Conservation (phyloP, 2,113 vertebrate genomes). For the Polypterus senegalus region DNA sequence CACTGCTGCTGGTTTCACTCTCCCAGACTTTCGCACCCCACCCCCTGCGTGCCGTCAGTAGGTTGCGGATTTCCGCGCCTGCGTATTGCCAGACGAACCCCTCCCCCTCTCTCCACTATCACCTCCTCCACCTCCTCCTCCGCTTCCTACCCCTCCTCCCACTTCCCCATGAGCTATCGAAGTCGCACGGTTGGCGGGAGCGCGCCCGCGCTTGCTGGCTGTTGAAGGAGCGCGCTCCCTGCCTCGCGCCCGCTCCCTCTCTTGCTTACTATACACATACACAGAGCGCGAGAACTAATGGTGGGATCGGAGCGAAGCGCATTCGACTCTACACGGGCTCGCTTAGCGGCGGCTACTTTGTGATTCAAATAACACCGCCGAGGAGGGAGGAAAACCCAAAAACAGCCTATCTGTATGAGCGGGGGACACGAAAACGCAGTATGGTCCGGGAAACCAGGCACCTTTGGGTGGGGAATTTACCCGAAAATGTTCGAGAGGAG, state of each 20-base stretch:
- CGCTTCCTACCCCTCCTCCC: constrained; percentile 31
- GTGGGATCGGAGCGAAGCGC: constrained; percentile 41
- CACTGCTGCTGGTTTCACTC: constrained; percentile 5
- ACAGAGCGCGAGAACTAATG: constrained; percentile 39
- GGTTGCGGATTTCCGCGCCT: constrained; percentile 35
- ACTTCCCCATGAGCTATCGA: constrained; percentile 46
- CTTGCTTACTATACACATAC: constrained; percentile 41
- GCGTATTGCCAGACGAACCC: constrained; percentile 38
- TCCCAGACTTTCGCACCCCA: constrained; percentile 11
- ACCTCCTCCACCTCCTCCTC: constrained; percentile 47
- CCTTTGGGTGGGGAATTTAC: constrained; percentile 98
- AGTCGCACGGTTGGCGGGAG: constrained; percentile 56
- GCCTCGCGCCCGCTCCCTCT: constrained; percentile 39
- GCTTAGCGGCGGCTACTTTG: constrained; percentile 26
- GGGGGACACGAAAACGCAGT: constrained; percentile 62
- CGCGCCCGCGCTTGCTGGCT: constrained; percentile 49
- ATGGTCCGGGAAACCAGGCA: constrained; percentile 99
- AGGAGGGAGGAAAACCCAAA: constrained; percentile 38
- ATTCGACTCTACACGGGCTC: constrained; percentile 32
- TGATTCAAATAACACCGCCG: constrained; percentile 33
- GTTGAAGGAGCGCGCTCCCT: constrained; percentile 51
- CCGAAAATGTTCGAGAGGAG: constrained; percentile 96
- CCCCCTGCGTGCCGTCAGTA: constrained; percentile 5
- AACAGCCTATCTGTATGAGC: constrained; percentile 53
- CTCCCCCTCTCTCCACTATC: constrained; percentile 31